These are phyloP conservation scores for Muscina levida DNA, from an alignment of 2,888 invertebrate genomes.

Conservation along the genomic window DNA sequence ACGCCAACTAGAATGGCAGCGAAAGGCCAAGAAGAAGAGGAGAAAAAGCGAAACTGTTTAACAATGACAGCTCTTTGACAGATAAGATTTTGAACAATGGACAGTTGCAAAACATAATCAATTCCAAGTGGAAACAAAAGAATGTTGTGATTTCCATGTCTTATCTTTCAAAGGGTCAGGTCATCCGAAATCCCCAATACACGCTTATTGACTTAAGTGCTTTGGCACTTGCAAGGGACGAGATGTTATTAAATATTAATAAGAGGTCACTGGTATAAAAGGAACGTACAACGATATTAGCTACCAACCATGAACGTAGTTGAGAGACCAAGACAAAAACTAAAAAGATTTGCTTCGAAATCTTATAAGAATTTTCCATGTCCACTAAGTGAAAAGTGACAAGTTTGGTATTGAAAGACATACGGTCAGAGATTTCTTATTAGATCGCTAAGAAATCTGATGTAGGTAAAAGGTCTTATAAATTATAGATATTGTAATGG, in stretches of 20 bases:
- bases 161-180: constrained; percentile 20
- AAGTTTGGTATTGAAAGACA: constrained; percentile 1
- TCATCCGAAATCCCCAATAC: constrained; percentile 1
- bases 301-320: too few relatives aligned
- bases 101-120: constrained; percentile 18
- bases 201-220: constrained; percentile 57
- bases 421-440: constrained; percentile 52
- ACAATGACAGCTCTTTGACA: constrained; percentile 47
- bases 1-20: background rate
- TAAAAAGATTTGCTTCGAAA: constrained; percentile 35
- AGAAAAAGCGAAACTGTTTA: constrained; percentile 20
- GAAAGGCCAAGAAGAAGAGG: background rate
- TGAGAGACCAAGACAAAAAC: constrained; percentile 18
- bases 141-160: constrained; percentile 24
- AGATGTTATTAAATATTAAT: constrained; percentile 63
- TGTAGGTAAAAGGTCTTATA: background rate
- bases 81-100: constrained; percentile 38
- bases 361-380: constrained; percentile 60
- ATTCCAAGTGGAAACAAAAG: constrained; percentile 40
- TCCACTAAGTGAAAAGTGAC: constrained; percentile 59
- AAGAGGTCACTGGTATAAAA: constrained; percentile 56
- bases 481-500: constrained; percentile 11
- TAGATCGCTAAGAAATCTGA: constrained; percentile 42
- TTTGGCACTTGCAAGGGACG: constrained; percentile 34
- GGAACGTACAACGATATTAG: constrained; percentile 43